Evolutionary conservation across 2,797 vertebrate genomes (phyloP).

Genomic region (Clarias laeviceps): DNA sequence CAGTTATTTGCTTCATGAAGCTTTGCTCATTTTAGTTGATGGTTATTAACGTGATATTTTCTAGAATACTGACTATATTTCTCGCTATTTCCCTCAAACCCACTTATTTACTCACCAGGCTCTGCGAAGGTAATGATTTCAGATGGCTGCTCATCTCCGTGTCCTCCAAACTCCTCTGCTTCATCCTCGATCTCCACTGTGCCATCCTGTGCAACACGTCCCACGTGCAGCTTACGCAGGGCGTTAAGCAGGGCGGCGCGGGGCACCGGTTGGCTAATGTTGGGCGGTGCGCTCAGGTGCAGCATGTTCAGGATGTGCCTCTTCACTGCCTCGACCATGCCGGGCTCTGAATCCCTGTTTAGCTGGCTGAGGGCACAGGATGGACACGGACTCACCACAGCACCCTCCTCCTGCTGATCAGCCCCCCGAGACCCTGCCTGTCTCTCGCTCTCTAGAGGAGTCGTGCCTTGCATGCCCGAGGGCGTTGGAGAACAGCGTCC

Average conservation of each 20-base stretch:
- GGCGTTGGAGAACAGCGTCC: conserved; percentile 76
- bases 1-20: neutral
- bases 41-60: neutral
- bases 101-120: conserved; percentile 80
- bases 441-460: conserved; percentile 2
- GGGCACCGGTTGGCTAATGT: conserved; percentile 89
- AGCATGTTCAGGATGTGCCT: conserved; percentile 94
- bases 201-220: conserved; percentile 87
- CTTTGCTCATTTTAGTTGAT: neutral
- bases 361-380: conserved; percentile 84
- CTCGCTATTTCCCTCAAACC: neutral
- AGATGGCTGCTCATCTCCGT: conserved; percentile 81
- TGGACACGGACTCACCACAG: conserved; percentile 78
- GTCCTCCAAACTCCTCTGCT: conserved; percentile 65
- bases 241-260: conserved; percentile 91
- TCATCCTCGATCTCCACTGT: conserved; percentile 90
- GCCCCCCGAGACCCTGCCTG: conserved; percentile 17
- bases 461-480: conserved; percentile 59
- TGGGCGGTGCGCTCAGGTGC: conserved; percentile 90
- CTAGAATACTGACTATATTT: neutral
- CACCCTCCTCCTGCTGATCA: conserved; percentile 49
- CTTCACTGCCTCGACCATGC: conserved; percentile 96
- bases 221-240: conserved; percentile 90
- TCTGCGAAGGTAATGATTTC: conserved; percentile 96
- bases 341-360: conserved; percentile 80